phyloP scores from a whole-genome alignment of 2,888 invertebrate species.

The Listrodromus nycthemerus region DNA sequence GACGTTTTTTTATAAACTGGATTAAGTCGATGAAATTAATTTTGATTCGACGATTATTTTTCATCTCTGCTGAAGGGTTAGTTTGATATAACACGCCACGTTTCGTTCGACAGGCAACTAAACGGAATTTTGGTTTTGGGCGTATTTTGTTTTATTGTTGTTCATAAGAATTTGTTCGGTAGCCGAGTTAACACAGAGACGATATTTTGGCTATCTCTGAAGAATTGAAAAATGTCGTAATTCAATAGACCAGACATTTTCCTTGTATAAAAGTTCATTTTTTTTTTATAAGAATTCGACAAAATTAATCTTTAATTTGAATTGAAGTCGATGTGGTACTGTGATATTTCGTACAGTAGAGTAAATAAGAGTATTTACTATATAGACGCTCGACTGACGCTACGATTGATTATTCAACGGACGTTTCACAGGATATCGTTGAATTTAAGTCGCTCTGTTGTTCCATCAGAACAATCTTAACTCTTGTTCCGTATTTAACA shows the following conservation, averaged over 20 bases:
- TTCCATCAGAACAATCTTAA: background rate
- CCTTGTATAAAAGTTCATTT: no score
- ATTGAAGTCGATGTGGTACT: constrained; percentile 8
- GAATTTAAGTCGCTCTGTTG: background rate
- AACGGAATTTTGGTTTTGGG: background rate
- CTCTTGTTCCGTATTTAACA: background rate
- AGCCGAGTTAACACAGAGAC: background rate
- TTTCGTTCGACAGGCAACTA: background rate
- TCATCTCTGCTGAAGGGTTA: background rate
- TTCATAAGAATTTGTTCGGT: background rate
- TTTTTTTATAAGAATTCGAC: no score
- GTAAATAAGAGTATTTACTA: background rate
- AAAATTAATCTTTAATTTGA: background rate
- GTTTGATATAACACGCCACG: background rate
- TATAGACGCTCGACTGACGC: background rate
- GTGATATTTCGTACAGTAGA: constrained; percentile 2
- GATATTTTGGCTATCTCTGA: background rate
- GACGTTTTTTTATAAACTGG: background rate
- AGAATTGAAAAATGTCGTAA: background rate
- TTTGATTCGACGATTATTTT: background rate
- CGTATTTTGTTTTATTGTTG: background rate
- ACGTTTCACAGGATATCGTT: background rate
- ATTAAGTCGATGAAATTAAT: constrained; percentile 25
- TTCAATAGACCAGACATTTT: background rate
- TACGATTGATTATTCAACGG: background rate